A percentile compares a stretch with the other conserved stretches of the same genome.
Evolutionary conservation across 2,797 vertebrate species (phyloP).

Genomic region (Glossophaga mutica): DNA sequence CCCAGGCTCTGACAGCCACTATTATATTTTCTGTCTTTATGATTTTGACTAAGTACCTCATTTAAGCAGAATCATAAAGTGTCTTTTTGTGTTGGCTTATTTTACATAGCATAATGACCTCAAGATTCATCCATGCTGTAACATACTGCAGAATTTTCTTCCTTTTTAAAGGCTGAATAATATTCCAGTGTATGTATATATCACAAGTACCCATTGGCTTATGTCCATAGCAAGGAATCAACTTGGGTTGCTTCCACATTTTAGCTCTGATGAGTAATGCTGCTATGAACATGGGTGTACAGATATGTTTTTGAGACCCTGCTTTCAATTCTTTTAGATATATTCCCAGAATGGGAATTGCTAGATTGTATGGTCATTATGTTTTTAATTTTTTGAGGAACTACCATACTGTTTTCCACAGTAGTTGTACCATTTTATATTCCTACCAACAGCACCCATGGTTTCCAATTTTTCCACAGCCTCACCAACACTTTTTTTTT

Average conservation of each 20-base stretch:
- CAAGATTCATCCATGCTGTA: neutral
- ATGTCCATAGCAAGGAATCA: neutral
- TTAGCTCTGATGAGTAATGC: neutral
- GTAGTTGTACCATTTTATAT: neutral
- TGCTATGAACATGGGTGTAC: neutral
- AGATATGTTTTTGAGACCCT: neutral
- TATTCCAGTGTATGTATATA: neutral
- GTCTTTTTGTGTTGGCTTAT: neutral
- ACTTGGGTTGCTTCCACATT: neutral
- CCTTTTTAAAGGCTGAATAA: neutral
- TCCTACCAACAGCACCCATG: neutral
- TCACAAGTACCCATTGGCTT: neutral
- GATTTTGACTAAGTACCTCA: neutral
- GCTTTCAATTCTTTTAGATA: neutral
- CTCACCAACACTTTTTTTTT: neutral
- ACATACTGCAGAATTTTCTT: neutral
- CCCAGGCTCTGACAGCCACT: neutral
- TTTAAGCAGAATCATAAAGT: neutral
- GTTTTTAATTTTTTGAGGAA: neutral
- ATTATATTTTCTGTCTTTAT: neutral
- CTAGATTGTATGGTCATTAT: neutral
- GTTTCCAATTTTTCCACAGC: neutral
- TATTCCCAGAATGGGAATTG: neutral
- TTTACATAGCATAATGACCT: neutral
- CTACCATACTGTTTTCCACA: neutral